phyloP scores from a whole-genome alignment of 2,113 vertebrate genomes.

The Hystrix cristata region DNA sequence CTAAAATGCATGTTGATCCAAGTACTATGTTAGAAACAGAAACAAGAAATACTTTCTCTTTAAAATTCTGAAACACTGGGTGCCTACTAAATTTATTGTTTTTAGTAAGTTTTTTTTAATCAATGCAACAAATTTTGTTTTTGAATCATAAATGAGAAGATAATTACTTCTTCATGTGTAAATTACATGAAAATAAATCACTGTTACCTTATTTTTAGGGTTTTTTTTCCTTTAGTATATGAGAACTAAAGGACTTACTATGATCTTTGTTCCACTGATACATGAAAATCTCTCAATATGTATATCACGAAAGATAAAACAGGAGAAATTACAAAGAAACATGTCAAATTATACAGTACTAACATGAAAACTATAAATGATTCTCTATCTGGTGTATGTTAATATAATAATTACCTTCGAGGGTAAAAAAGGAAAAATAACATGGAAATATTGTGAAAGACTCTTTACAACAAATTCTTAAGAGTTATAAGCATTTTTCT shows the following conservation, averaged over 20 bases:
- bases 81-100: background rate
- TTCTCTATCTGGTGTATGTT: background rate
- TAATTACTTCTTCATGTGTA: background rate
- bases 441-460: background rate
- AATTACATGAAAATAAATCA: background rate
- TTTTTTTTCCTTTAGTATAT: background rate
- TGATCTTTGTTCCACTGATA: background rate
- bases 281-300: background rate
- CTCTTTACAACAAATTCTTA: background rate
- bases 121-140: background rate
- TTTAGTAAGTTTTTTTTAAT: background rate
- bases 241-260: background rate
- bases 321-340: constrained; percentile 34
- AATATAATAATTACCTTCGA: background rate
- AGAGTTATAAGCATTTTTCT: background rate
- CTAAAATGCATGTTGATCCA: background rate
- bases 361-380: constrained; percentile 53
- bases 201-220: background rate
- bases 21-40: constrained; percentile 46
- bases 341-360: background rate
- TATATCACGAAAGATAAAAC: background rate
- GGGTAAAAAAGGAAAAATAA: background rate
- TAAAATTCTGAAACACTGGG: background rate
- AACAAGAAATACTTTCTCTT: background rate
- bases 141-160: constrained; percentile 16